A percentile compares a stretch with the other conserved stretches of the same genome.
Evolutionary conservation across 2,888 invertebrate species (phyloP).

Genomic region (Vandiemenella viatica): DNA sequence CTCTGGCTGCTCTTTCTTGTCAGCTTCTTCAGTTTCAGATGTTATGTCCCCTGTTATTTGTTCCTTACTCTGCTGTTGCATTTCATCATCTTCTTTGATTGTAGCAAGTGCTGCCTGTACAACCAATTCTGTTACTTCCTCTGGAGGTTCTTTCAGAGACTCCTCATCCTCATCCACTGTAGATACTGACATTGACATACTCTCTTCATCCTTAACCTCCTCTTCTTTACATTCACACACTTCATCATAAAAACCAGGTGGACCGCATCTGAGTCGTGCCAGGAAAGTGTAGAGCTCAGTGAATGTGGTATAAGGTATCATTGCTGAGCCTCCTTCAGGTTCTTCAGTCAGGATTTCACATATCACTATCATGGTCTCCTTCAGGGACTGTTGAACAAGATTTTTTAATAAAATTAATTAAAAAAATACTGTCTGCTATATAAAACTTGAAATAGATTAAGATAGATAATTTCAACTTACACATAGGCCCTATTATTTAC

Average conservation of each 20-base stretch:
- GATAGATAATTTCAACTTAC: background rate
- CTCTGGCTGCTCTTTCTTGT: too few relatives aligned
- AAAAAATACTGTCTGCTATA: background rate
- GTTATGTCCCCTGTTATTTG: background rate
- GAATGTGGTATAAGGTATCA: slow-evolving; percentile 50
- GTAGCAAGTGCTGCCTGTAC: background rate
- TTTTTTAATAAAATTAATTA: background rate
- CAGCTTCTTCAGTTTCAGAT: background rate
- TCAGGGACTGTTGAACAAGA: slow-evolving; percentile 40
- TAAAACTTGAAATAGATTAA: too few relatives aligned
- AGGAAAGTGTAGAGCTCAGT: slow-evolving; percentile 32
- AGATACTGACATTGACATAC: background rate
- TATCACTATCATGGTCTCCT: slow-evolving; percentile 61
- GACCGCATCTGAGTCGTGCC: slow-evolving; percentile 34
- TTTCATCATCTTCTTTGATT: background rate
- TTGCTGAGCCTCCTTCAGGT: slow-evolving; percentile 67
- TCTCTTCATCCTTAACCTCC: slow-evolving; percentile 12
- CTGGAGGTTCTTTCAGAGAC: background rate
- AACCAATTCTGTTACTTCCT: background rate
- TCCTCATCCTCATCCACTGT: background rate
- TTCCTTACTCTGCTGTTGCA: background rate
- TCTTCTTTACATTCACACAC: slow-evolving; percentile 9
- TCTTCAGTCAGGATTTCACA: slow-evolving; percentile 72
- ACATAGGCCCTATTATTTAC: background rate
- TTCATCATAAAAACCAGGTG: slow-evolving; percentile 6